Evolutionary conservation across 2,797 vertebrate species (phyloP), one percentile per base, ranked within the genome.

Genomic region (Glyptemys insculpta): DNA sequence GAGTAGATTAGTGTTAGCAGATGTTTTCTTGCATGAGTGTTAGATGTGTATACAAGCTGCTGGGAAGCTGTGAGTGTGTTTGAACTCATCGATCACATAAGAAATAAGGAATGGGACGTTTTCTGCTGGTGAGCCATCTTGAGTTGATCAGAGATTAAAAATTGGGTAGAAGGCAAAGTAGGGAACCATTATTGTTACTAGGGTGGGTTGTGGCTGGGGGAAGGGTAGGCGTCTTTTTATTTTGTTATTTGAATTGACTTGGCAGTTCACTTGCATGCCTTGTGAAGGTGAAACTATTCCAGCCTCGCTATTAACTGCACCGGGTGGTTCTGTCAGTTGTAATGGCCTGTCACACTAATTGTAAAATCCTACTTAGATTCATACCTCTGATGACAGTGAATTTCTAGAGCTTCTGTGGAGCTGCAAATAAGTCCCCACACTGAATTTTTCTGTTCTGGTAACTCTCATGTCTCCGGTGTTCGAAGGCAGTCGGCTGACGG

Each of bases 241-340:
- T 83, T 93, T 81, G 89, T 97, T 94, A 29, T 92, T 97, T 95
- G 91, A 94, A 82, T 90, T 88, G 90, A 8, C 49, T 92, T 87
- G 68, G 62, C 76, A n/a, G n/a, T 78, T 89, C 18, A n/a, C 37
- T 91, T 91, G 76, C 41, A 54, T 87, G 50, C 81, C 68, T 86
- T 86, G 68, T 14, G 88, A 83, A 76, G 85, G 74, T 79, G 81
- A 90, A 94, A 85, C 76, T 5, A 5, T 78, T 93, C 59, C 88
- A 89, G 81, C 41, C 80, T 83, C 87, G 59, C 47, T 5, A 0
- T 87, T 49, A 86, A 79, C 19, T 2, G 76, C 86, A 62, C 53
- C 44, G 57, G 0, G 1, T 25, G 65, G 34, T n/a, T 52, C 89
- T 83, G 44, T 89, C 79, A 23, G 81, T 86, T 74, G 0, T 5